Base-by-base conservation (phyloP, 2,888 invertebrate species). In the Shargacucullia verbasci region DNA sequence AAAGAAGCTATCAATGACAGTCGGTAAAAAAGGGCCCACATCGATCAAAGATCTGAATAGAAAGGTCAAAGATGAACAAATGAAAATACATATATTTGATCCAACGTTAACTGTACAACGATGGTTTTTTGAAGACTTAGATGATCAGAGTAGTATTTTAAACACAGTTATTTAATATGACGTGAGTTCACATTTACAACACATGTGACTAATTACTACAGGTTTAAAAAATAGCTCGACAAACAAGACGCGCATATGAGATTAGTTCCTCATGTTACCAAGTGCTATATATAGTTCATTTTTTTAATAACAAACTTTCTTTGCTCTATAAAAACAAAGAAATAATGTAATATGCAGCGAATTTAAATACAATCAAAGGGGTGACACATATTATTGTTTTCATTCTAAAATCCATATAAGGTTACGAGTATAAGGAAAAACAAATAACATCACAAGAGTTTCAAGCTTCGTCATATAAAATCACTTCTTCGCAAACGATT, bases 71-170 rank as follows among this genome's bases (percentile, higher is more conserved):
- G 57, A 59, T 67, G 50, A 48, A 63, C 64, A 68, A 70, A 70
- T 79, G 81, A 82, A n/a, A n/a, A n/a, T n/a, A n/a, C n/a, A 83
- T 82, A 82, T 80, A 80, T 76, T 74, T 79, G 74, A 80, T 74
- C 75, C 53, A 60, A 65, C 67, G 67, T 56, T 71, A 58, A 63
- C 48, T 59, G 57, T 64, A 73, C 12, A 35, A 46, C 41, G 31
- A n/a, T n/a, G 10, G 43, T 45, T 44, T 34, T 39, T 45, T 57
- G 31, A 70, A 15, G 25, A 49, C 2, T 9, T 39, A 35, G 6
- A 38, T 13, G 41, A 49, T 61, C 27, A 59, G 9, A 38, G 15
- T 33, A 53, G 49, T 58, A 55, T 58, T 62, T 59, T 53, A n/a
- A 49, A 33, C 38, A 13, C 5, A 15, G 46, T 58, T 59, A 66